Conservation (phyloP, 2,797 vertebrate genomes). For the Babyrousa celebensis region DNA sequence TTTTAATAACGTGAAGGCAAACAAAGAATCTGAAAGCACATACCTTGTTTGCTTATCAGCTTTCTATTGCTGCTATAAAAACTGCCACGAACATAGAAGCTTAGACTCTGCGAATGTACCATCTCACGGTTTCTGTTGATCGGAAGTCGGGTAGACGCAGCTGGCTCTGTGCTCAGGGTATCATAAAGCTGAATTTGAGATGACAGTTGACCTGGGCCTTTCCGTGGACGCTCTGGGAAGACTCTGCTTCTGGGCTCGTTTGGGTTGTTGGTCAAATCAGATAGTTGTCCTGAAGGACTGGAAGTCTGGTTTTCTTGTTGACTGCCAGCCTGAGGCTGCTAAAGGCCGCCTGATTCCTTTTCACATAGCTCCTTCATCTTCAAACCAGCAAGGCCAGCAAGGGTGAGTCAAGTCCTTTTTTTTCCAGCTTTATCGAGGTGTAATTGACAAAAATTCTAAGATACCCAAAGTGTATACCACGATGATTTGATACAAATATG, state of each 20-base stretch:
- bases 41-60: not conserved
- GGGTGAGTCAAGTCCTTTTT: not conserved
- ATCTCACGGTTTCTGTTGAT: not conserved
- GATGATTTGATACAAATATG: not conserved
- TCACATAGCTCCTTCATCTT: not conserved
- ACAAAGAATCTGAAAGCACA: not conserved
- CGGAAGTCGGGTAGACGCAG: not conserved
- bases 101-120: not conserved
- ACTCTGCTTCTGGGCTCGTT: not conserved
- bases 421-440: not conserved
- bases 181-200: not conserved
- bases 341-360: not conserved
- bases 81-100: not conserved
- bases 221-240: not conserved
- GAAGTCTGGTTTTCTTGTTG: not conserved
- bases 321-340: not conserved
- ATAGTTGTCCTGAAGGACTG: not conserved
- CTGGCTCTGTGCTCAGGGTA: not conserved
- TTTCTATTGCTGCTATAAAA: constrained; percentile 56
- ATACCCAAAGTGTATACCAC: not conserved
- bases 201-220: not conserved
- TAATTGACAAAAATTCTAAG: constrained; percentile 44
- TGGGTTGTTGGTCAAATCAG: constrained; percentile 1
- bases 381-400: constrained; percentile 8
- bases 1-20: constrained; percentile 53